Evolutionary conservation across 2,888 invertebrate species (phyloP), one percentile per base, ranked within the genome.

Genomic region (Melolontha melolontha): DNA sequence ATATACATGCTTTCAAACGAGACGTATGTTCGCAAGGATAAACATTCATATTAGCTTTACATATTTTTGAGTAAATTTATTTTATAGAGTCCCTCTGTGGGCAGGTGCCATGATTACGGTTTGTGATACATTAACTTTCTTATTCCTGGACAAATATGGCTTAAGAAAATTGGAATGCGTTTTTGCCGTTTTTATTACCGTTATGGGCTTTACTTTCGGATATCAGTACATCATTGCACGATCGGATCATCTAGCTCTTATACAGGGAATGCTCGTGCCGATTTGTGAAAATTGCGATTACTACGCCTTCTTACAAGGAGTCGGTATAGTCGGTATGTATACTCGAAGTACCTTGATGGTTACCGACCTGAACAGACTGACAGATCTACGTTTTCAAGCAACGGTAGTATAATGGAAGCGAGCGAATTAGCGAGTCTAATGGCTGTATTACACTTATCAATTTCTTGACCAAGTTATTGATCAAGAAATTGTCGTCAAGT

Each of bases 161-260:
- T 82, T 92, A 62, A 84, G 95, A 66, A 95, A 94, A 82, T 83
- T 96, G 73, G 95, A 96, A 83, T 85, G 91, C n/a, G 88, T 96
- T 75, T 96, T 96, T 82, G 94, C 89, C 17, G 81, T 92, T 57
- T 86, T 96, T 40, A 96, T 96, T 75, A 85, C 89, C 2, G 84
- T 92, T 1, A 96, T 96, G 96, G 95, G 92, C 49, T 78, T 93
- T 10, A 91, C 94, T 2, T 96, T 96, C 83, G 95, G 95, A 50
- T 96, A 91, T 81, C 92, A 92, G 85, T 95, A 94, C 79, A 79
- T 92, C 2, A 87, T 88, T 16, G 91, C 92, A 0, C 86, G 87
- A 42, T 95, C 95, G 0, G 86, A 91, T 71, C 90, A 91, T 78
- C 81, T 79, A 0, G 87, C 90, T 72, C 89, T 96, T 0, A 69